Evolutionary conservation across 53 echinoderm and acorn worm genomes (phyloP).

Genomic region (Temnopleurus reevesii): DNA sequence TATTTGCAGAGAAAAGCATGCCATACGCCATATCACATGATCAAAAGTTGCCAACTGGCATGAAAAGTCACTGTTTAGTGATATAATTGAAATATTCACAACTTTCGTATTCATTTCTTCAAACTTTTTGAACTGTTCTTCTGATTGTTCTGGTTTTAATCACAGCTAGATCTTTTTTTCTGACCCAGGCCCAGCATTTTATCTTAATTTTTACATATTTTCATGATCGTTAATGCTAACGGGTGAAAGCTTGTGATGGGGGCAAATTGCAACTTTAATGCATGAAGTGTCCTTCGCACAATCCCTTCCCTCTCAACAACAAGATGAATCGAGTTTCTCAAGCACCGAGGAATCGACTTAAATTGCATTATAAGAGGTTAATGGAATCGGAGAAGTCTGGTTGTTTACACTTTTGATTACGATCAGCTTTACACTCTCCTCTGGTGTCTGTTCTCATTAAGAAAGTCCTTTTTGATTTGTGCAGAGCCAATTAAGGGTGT

Average conservation of each 20-base stretch:
- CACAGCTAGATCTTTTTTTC: no score
- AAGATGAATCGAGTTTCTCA: neutral
- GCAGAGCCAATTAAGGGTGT: neutral
- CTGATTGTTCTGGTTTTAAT: no score
- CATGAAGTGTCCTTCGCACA: no score
- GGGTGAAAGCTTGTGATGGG: neutral
- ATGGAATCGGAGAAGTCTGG: neutral
- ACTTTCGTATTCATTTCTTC: no score
- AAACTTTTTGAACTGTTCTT: no score
- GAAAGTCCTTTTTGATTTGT: neutral
- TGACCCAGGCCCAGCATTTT: neutral
- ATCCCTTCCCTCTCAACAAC: neutral
- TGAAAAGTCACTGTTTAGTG: no score
- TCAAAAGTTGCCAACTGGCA: no score
- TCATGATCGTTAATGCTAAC: no score
- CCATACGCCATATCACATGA: no score
- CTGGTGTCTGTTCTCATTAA: neutral
- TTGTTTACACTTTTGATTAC: neutral
- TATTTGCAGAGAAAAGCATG: no score
- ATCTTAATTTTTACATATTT: no score
- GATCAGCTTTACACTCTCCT: neutral
- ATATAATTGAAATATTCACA: no score
- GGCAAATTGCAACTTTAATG: neutral
- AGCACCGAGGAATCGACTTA: neutral
- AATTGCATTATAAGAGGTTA: slow-evolving; percentile 2